A percentile compares a stretch with the other conserved stretches of the same genome.
These are phyloP conservation scores for Phalloptychus januarius DNA, from an alignment of 2,797 vertebrate species.

Conservation along the genomic window DNA sequence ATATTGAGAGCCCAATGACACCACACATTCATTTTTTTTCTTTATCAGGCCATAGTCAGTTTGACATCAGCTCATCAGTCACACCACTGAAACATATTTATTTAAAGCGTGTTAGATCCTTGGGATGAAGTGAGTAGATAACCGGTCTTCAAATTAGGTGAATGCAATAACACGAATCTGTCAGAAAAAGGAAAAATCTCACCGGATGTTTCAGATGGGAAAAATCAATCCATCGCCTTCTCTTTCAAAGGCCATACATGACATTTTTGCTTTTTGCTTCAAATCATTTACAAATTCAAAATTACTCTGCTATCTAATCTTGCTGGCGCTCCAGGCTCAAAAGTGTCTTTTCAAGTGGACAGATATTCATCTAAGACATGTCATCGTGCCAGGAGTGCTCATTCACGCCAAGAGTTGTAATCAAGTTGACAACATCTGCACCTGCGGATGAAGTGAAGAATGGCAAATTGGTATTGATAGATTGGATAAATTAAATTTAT, in stretches of 20 bases:
- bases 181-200: constrained; percentile 38
- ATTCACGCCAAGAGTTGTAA: constrained; percentile 77
- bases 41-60: constrained; percentile 25
- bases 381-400: constrained; percentile 71
- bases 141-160: constrained; percentile 48
- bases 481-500: constrained; percentile 70
- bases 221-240: constrained; percentile 17
- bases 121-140: constrained; percentile 46
- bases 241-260: constrained; percentile 18
- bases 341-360: constrained; percentile 75
- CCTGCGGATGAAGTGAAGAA: constrained; percentile 76
- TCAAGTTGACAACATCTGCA: constrained; percentile 81
- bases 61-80: constrained; percentile 67
- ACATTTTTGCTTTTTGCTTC: constrained; percentile 32
- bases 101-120: constrained; percentile 33
- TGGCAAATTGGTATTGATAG: constrained; percentile 56
- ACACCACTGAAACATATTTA: constrained; percentile 37
- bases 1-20: constrained; percentile 61
- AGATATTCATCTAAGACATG: constrained; percentile 81
- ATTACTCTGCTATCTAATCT: constrained; percentile 69
- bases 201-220: constrained; percentile 19
- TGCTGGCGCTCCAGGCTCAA: constrained; percentile 63
- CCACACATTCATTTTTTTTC: constrained; percentile 42
- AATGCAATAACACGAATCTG: constrained; percentile 45
- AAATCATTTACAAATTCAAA: constrained; percentile 67